Conservation (phyloP, 2,888 invertebrate species). For the Drosophila ochracea region DNA sequence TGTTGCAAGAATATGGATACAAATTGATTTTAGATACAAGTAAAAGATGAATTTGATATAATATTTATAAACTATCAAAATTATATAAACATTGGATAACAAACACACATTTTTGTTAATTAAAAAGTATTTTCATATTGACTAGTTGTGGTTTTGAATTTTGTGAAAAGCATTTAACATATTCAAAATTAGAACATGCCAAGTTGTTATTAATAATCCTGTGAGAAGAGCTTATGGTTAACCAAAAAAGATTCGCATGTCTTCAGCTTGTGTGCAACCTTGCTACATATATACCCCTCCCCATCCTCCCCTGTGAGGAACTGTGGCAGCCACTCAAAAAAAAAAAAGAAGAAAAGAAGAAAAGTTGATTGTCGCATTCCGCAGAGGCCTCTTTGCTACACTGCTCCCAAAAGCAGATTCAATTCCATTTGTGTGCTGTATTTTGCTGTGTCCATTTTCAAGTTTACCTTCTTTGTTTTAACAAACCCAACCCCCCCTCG, state of each 20-base stretch:
- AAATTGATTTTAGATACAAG: background rate
- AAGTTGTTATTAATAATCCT: background rate
- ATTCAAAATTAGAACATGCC: background rate
- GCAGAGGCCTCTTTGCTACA: background rate
- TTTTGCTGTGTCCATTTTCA: background rate
- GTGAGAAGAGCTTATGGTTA: background rate
- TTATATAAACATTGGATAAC: background rate
- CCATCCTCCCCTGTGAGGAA: background rate
- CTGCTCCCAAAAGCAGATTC: background rate
- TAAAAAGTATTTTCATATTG: background rate
- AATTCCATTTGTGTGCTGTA: conserved; percentile 3
- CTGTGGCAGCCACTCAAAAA: background rate
- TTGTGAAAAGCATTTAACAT: no score
- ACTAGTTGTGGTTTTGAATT: background rate
- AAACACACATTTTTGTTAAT: background rate
- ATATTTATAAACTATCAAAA: background rate
- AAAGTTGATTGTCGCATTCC: background rate
- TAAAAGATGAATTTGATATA: background rate
- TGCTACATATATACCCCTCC: background rate
- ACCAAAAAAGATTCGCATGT: no score
- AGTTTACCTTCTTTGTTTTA: background rate
- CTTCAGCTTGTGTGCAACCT: no score
- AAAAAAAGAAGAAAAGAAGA: background rate
- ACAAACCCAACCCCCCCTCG: background rate
- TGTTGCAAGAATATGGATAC: background rate